Evolutionary conservation across 2,797 vertebrate species (phyloP), one percentile per base, ranked within the genome.

Genomic region (Gobio occitaniae): DNA sequence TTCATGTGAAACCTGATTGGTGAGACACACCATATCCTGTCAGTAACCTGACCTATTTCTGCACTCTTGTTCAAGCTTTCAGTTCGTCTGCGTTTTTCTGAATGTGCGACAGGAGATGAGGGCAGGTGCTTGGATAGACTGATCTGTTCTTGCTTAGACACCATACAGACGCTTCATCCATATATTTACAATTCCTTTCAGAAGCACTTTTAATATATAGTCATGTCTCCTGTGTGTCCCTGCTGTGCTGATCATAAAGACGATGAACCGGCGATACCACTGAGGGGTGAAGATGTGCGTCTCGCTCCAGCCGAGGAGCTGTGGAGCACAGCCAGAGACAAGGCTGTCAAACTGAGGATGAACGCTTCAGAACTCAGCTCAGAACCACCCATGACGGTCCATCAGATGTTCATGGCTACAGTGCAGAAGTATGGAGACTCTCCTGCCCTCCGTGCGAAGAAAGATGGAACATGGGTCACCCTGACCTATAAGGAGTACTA

Each of bases 401-500:
- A 95, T 59, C 95, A 96, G 91, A 86, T 96, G 93, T 95, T 97
- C 74, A 86, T 91, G 88, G 89, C 92, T 83, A 91, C 95, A 0
- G 91, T 95, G 80, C 89, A 92, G 19, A 78, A 8, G 11, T 90
- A 82, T 0, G 93, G 92, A 17, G 90, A 95, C 44, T 68, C 25
- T 13, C 80, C 93, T 11, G 96, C 96, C 0, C 82, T 96, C 83
- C 88, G 76, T 25, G 92, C 17, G 84, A 95, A 95, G 87, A 63
- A 87, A 9, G 89, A 92, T 0, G 92, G 91, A 12, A 84, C 78
- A 12, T 95, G 93, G 95, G 80, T 84, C 59, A 92, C 76, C 0
- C 15, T 95, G 69, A 94, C 94, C 0, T 96, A 92, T 88, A 91
- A 87, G 70, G 87, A 95, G 10, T 96, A 96, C 88, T 95, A 95